Evolutionary conservation across 2,113 vertebrate genomes (phyloP).

Genomic region (Amazona vittata): DNA sequence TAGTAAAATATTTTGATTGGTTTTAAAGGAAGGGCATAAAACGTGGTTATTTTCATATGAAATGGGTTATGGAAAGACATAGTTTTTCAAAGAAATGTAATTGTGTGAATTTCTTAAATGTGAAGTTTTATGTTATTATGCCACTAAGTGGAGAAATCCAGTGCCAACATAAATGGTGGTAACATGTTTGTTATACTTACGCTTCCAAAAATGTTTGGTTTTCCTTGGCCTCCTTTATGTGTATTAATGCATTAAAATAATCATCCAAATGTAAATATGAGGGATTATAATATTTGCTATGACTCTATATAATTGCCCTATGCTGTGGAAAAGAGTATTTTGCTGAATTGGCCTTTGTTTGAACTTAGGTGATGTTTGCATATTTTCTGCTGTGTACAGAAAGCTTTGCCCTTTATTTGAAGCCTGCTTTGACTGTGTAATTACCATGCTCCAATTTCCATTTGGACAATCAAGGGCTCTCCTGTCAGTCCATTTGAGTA

Average conservation of each 20-base stretch:
- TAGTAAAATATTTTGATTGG: conserved; percentile 63
- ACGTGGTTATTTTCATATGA: conserved; percentile 7
- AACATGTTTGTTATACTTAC: not conserved
- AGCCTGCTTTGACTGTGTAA: not conserved
- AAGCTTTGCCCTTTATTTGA: not conserved
- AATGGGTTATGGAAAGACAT: conserved; percentile 24
- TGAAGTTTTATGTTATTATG: conserved; percentile 13
- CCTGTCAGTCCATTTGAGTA: not conserved
- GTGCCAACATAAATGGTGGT: conserved; percentile 40
- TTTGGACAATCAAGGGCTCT: not conserved
- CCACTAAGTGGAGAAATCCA: not conserved
- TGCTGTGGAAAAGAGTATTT: not conserved
- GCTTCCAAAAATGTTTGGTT: not conserved
- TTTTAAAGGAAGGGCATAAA: conserved; percentile 39
- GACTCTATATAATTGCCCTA: not conserved
- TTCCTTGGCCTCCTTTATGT: not conserved
- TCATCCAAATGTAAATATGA: not conserved
- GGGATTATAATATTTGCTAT: not conserved
- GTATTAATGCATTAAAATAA: not conserved
- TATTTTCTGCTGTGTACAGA: not conserved
- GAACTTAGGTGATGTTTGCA: not conserved
- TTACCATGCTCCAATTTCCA: not conserved
- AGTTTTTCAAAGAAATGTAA: not conserved
- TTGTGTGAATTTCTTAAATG: conserved; percentile 25
- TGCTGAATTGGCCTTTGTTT: not conserved